Evolutionary conservation across 2,888 invertebrate genomes (phyloP).

Genomic region (Protula sp.): DNA sequence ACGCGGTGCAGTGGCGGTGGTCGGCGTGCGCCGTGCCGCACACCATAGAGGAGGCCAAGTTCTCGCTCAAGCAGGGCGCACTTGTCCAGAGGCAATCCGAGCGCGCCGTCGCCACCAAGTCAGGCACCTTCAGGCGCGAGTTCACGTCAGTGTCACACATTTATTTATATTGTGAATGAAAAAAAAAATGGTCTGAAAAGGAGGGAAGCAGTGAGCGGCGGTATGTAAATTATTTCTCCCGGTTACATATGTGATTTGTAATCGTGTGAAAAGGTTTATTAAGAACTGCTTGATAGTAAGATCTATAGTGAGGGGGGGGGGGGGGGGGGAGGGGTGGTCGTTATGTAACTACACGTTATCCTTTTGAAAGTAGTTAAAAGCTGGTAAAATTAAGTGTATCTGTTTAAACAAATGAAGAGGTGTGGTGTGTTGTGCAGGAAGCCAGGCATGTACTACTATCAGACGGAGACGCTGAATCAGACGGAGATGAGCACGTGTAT

Average conservation of each 20-base stretch:
- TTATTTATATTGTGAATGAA: no score
- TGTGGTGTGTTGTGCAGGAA: no score
- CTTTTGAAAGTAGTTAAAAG: no score
- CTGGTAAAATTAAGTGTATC: no score
- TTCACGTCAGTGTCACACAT: conserved; percentile 49
- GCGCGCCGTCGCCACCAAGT: conserved; percentile 42
- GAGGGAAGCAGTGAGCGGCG: no score
- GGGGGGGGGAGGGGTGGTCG: no score
- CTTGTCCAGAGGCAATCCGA: background rate
- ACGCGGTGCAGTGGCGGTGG: conserved; percentile 50
- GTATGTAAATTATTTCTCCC: background rate
- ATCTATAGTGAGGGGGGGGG: no score
- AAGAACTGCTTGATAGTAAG: no score
- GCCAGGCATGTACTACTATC: conserved; percentile 50
- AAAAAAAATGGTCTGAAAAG: no score
- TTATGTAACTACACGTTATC: no score
- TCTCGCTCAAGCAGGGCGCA: conserved; percentile 12
- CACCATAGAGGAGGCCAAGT: conserved; percentile 19
- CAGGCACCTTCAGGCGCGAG: conserved; percentile 40
- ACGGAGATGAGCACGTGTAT: conserved; percentile 42
- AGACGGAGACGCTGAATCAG: conserved; percentile 40
- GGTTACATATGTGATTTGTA: background rate
- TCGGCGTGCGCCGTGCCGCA: conserved; percentile 30
- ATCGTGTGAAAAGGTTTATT: no score
- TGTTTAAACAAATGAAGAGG: no score